Conservation (phyloP, 2,888 invertebrate genomes). For the Thereva unica region DNA sequence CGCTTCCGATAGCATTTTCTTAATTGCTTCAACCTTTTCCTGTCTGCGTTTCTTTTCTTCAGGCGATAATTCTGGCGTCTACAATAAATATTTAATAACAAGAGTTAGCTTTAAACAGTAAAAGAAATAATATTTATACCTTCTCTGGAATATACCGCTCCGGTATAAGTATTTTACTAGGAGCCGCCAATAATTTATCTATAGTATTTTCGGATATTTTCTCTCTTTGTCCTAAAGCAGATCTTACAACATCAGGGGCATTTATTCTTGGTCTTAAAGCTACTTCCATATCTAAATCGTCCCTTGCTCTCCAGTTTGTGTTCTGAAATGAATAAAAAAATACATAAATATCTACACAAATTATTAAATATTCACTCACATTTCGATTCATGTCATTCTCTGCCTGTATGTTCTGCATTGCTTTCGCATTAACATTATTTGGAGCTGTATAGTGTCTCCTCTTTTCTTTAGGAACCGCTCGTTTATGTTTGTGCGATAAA, state of each 20-base stretch:
- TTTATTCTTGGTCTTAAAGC: conserved; percentile 75
- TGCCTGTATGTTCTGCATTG: conserved; percentile 63
- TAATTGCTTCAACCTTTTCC: conserved; percentile 88
- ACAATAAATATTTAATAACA: conserved; percentile 39
- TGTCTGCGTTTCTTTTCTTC: conserved; percentile 82
- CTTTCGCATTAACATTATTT: conserved; percentile 69
- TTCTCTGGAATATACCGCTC: conserved; percentile 91
- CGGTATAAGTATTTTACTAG: conserved; percentile 88
- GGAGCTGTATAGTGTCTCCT: conserved; percentile 87
- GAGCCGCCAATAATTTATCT: conserved; percentile 82
- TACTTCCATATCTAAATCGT: conserved; percentile 86
- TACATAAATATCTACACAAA: not conserved
- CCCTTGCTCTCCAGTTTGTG: conserved; percentile 69
- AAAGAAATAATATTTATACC: conserved; percentile 57
- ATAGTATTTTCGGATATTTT: conserved; percentile 72
- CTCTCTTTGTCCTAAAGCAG: conserved; percentile 67
- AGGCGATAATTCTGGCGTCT: conserved; percentile 80
- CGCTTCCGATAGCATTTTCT: conserved; percentile 84
- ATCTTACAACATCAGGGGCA: conserved; percentile 85
- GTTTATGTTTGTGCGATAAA: conserved; percentile 64
- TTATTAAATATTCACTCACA: conserved; percentile 47
- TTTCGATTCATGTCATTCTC: conserved; percentile 59
- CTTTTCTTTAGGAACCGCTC: conserved; percentile 80
- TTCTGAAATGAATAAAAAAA: conserved; percentile 48
- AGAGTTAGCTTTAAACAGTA: conserved; percentile 3